Evolutionary conservation across 2,888 invertebrate species (phyloP).

Genomic region (Sesia apiformis): DNA sequence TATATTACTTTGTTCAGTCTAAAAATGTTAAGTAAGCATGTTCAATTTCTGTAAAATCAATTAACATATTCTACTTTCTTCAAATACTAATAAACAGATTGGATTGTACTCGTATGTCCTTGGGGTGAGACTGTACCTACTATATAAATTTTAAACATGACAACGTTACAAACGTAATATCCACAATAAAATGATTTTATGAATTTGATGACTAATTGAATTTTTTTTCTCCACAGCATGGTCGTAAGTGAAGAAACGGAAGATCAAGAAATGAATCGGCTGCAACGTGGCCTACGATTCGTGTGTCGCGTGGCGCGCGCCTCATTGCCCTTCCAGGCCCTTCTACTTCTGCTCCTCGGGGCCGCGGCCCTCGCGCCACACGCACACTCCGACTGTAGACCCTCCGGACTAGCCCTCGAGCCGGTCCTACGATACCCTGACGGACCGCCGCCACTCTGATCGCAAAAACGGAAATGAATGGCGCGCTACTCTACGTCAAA

Average conservation of each 20-base stretch:
- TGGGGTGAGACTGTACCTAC: neutral
- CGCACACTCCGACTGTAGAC: conserved; percentile 87
- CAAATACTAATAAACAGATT: no score
- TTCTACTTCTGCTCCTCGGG: conserved; percentile 93
- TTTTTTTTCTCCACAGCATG: conserved; percentile 25
- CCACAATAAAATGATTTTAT: no score
- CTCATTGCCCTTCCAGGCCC: conserved; percentile 94
- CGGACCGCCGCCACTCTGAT: conserved; percentile 93
- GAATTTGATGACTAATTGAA: no score
- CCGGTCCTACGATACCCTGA: conserved; percentile 93
- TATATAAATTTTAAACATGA: no score
- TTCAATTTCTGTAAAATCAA: no score
- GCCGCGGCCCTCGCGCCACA: conserved; percentile 94
- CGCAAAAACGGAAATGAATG: conserved; percentile 8
- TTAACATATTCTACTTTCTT: no score
- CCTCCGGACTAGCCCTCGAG: conserved; percentile 86
- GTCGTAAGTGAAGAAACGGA: conserved; percentile 36
- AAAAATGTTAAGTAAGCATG: no score
- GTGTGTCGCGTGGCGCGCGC: conserved; percentile 92
- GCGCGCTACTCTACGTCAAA: neutral
- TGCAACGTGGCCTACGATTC: conserved; percentile 86
- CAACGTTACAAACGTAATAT: no score
- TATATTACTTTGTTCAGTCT: no score
- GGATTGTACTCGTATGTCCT: no score
- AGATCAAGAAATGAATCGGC: conserved; percentile 40